Evolutionary conservation across 2,888 invertebrate species (phyloP).

Genomic region (Ganaspis brasiliensis): DNA sequence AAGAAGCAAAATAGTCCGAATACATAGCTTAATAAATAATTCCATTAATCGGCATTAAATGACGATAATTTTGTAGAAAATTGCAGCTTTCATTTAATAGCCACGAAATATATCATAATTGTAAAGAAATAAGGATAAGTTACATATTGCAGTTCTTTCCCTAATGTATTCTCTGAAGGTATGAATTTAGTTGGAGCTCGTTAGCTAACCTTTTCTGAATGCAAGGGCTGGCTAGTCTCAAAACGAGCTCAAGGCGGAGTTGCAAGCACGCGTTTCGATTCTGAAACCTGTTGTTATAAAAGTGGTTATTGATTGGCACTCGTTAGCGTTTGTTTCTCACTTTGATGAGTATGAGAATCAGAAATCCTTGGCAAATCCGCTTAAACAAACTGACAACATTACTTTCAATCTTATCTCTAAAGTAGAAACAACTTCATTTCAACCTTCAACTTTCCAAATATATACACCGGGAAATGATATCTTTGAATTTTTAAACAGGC

Average conservation of each 20-base stretch:
- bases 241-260: slow-evolving; percentile 74
- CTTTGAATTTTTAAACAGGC: no score
- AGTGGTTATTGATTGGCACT: slow-evolving; percentile 76
- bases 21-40: background rate
- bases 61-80: slow-evolving; percentile 1
- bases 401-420: no score
- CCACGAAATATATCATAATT: slow-evolving; percentile 26
- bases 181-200: slow-evolving; percentile 41
- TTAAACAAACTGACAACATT: background rate
- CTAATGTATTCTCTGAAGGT: slow-evolving; percentile 37
- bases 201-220: slow-evolving; percentile 22
- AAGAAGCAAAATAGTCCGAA: no score
- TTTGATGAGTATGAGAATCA: slow-evolving; percentile 26
- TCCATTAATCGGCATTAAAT: slow-evolving; percentile 23
- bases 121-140: slow-evolving; percentile 27
- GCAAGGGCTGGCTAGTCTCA: slow-evolving; percentile 57
- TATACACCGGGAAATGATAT: no score
- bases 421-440: no score
- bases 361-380: background rate
- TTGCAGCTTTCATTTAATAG: background rate
- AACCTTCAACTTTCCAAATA: no score
- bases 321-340: slow-evolving; percentile 65
- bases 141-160: slow-evolving; percentile 7
- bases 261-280: slow-evolving; percentile 66
- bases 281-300: slow-evolving; percentile 76